Base-by-base conservation (phyloP, 2,888 invertebrate species). In the Sinotaia quadrata region DNA sequence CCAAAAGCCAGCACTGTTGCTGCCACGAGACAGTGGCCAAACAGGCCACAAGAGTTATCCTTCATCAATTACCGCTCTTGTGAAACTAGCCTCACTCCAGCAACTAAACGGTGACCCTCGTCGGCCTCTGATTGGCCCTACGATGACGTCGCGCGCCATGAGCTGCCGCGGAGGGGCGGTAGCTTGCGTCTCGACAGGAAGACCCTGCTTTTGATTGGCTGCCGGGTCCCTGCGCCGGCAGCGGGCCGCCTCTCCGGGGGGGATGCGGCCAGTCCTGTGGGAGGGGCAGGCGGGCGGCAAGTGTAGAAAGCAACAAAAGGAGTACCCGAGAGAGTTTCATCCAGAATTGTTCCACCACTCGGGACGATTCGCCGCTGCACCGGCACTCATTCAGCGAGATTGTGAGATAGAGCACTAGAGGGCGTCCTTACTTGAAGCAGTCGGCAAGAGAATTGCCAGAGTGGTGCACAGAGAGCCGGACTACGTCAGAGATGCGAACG, bases 251-350 rank as follows among this genome's bases (percentile, higher is more conserved):
- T 41, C 68, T 59, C 71, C 78, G 69, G 73, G 60, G 60, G 78
- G 75, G 76, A 73, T 59, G 58, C 51, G 49, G 47, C 63, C 54
- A 51, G 62, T 75, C 71, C 75, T 65, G 65, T 70, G 74, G 78
- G 75, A 74, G 70, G 73, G 60, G 67, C 71, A 67, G 67, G 72
- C 67, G 65, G 61, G 71, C 72, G 61, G 73, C 72, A 75, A 74
- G 74, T 76, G 73, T 71, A 74, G 81, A 82, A 80, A 79, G 83
- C 84, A 84, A 84, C 84, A 85, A 85, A 85, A 85, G 84, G 80
- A 76, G 76, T 78, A 80, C 84, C 83, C 81, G 78, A 75, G 84
- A 83, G 83, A 81, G 69, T 82, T 74, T 66, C 66, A 68, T 70
- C 76, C 81, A 80, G 79, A 78, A 78, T 71, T 67, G 71, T 63